Percentiles rank a stretch among this genome's conserved stretches.
Conservation (phyloP, 2,888 invertebrate species). For the Agrypnus murinus region DNA sequence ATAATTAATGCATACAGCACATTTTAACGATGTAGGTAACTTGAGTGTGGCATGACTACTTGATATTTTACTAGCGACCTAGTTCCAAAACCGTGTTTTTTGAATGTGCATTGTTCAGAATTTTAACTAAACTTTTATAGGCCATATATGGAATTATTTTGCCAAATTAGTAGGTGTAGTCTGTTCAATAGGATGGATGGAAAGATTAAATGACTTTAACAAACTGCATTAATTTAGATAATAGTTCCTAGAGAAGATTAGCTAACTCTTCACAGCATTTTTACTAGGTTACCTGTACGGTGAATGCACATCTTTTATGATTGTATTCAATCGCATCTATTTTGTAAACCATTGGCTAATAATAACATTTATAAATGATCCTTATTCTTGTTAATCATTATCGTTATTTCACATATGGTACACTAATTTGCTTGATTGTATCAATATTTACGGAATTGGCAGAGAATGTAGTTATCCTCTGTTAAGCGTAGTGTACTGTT, state of each 20-base stretch:
- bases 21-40: slow-evolving; percentile 24
- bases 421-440: no score
- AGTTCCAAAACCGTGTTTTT: slow-evolving; percentile 33
- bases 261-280: not conserved
- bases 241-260: slow-evolving; percentile 1
- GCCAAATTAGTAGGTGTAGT: no score
- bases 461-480: no score
- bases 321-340: no score
- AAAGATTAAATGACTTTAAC: not conserved
- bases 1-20: slow-evolving; percentile 25
- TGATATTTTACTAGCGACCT: slow-evolving; percentile 18
- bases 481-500: no score
- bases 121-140: slow-evolving; percentile 18
- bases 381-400: no score
- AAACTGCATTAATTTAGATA: not conserved
- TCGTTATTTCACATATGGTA: no score
- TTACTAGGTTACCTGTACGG: no score
- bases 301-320: no score
- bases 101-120: slow-evolving; percentile 20
- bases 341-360: no score
- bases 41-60: slow-evolving; percentile 16
- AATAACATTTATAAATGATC: no score
- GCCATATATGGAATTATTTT: slow-evolving; percentile 1
- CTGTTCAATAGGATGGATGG: slow-evolving; percentile 9
- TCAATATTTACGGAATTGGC: no score